phyloP scores from a whole-genome alignment of 2,797 vertebrate genomes.

The Emydoidea blandingii region DNA sequence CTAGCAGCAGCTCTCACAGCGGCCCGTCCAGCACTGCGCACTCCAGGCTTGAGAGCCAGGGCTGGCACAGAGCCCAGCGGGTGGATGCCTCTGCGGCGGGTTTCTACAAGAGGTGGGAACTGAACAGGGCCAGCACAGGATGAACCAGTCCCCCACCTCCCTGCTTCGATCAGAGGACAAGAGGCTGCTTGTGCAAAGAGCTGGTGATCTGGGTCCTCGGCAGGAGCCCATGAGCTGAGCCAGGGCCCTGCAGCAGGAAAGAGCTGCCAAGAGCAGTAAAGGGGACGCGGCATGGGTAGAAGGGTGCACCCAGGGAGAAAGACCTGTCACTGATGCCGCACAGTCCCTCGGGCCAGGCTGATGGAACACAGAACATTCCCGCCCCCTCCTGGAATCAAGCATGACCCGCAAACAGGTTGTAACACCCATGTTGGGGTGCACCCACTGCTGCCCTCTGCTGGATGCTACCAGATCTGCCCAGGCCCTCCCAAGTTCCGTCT shows the following conservation, averaged over 20 bases:
- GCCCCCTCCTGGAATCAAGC: background rate
- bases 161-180: background rate
- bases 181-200: background rate
- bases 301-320: background rate
- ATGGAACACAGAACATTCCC: background rate
- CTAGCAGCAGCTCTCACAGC: background rate
- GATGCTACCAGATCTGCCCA: background rate
- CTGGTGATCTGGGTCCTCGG: background rate
- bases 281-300: background rate
- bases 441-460: too few relatives aligned
- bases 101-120: background rate
- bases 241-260: background rate
- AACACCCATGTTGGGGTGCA: background rate
- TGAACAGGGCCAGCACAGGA: background rate
- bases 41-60: background rate
- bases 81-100: background rate
- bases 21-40: accelerated
- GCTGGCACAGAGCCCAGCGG: background rate
- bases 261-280: background rate
- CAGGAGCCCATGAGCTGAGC: background rate
- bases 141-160: background rate
- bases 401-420: background rate
- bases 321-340: background rate
- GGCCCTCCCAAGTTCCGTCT: background rate
- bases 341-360: background rate